Percentiles rank a stretch among this genome's conserved stretches.
Conservation (phyloP, 2,113 vertebrate genomes). For the Stomatorhinus ivindoensis region DNA sequence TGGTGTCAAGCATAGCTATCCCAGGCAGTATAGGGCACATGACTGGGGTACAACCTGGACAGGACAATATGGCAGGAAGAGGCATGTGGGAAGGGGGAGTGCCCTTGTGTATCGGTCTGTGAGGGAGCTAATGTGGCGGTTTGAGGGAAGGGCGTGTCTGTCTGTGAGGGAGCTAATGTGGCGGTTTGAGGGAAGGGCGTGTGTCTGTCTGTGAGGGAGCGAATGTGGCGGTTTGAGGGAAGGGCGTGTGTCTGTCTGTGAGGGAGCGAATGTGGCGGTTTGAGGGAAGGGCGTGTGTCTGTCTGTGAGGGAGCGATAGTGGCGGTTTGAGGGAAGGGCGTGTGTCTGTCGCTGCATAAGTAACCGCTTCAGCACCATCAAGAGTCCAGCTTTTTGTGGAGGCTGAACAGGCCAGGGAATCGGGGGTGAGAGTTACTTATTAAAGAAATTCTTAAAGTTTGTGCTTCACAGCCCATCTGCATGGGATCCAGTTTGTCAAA, state of each 20-base stretch:
- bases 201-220: neutral
- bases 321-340: too few relatives aligned
- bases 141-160: neutral
- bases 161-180: neutral
- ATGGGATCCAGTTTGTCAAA: neutral
- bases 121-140: neutral
- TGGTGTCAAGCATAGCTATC: neutral
- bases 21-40: neutral
- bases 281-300: neutral
- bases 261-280: neutral
- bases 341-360: too few relatives aligned
- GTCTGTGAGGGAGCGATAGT: too few relatives aligned
- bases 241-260: neutral
- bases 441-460: neutral
- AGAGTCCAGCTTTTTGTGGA: neutral
- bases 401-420: neutral
- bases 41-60: neutral
- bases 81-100: neutral
- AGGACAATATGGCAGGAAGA: neutral
- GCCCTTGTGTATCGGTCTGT: neutral
- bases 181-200: too few relatives aligned
- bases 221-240: neutral
- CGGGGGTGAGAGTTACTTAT: neutral
- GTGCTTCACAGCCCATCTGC: neutral
- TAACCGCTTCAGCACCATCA: neutral